Conservation (phyloP, 2,797 vertebrate genomes). For the Odontamblyopus rebecca region DNA sequence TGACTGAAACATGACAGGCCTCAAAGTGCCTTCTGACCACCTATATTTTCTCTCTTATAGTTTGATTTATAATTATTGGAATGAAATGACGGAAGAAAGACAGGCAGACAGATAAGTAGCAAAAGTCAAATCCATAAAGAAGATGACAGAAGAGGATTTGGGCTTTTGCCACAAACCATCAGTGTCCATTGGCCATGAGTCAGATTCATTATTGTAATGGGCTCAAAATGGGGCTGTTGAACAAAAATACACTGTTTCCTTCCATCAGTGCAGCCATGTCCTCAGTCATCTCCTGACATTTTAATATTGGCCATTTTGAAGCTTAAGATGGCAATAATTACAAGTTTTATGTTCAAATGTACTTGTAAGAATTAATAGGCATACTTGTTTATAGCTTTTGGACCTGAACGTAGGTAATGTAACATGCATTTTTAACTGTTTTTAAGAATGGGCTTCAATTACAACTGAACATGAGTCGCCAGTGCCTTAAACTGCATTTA, state of each 20-base stretch:
- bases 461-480: background rate
- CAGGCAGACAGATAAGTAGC: background rate
- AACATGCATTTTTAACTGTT: too few species aligned
- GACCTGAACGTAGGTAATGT: background rate
- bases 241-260: conserved; percentile 6
- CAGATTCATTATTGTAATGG: conserved; percentile 34
- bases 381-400: background rate
- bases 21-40: background rate
- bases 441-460: too few species aligned
- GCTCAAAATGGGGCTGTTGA: background rate
- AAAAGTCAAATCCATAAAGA: conserved; percentile 29
- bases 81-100: background rate
- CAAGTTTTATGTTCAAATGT: background rate
- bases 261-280: conserved; percentile 1
- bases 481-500: too few species aligned
- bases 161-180: background rate
- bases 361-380: background rate
- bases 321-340: background rate
- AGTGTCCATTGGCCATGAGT: conserved; percentile 17
- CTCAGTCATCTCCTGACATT: conserved; percentile 12
- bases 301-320: background rate
- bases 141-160: conserved; percentile 12
- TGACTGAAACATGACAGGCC: conserved; percentile 24
- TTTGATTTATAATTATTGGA: background rate
- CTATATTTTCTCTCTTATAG: background rate